Conservation (phyloP, 2,888 invertebrate species). For the Acleris laterana region DNA sequence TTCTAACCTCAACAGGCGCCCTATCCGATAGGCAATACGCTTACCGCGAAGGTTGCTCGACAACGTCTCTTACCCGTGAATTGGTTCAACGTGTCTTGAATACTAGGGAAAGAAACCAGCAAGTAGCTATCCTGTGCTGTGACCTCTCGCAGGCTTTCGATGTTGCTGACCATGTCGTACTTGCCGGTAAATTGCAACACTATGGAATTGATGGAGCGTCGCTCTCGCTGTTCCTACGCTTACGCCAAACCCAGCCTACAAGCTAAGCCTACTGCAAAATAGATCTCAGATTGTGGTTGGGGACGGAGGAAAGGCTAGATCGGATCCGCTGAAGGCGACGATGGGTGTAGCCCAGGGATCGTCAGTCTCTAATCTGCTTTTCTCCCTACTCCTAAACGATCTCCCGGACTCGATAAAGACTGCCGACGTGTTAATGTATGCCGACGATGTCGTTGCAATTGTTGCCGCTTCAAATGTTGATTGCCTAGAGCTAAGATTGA, state of each 20-base stretch:
- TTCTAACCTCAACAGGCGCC: neutral
- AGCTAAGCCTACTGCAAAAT: neutral
- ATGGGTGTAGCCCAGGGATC: neutral
- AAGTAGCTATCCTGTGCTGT: constrained; percentile 25
- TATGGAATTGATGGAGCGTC: constrained; percentile 15
- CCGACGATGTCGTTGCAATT: neutral
- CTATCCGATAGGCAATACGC: neutral
- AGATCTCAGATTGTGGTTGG: constrained; percentile 17
- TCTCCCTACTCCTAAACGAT: neutral
- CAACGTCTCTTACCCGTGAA: no score
- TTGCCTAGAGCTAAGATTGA: neutral
- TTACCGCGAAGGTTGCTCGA: neutral
- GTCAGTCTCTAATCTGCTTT: neutral
- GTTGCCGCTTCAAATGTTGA: neutral
- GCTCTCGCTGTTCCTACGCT: neutral
- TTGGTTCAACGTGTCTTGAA: neutral
- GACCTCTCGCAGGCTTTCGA: constrained; percentile 33
- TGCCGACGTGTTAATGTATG: neutral
- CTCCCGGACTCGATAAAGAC: neutral
- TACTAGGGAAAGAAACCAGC: constrained; percentile 2
- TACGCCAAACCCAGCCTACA: no score
- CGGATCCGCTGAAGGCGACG: neutral
- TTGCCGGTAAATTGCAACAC: constrained; percentile 9
- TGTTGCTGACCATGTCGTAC: constrained; percentile 25
- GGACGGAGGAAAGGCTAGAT: neutral